Evolutionary conservation across 1,140 invertebrate species (phyloP).

Genomic region (Leptopilina boulardi): DNA sequence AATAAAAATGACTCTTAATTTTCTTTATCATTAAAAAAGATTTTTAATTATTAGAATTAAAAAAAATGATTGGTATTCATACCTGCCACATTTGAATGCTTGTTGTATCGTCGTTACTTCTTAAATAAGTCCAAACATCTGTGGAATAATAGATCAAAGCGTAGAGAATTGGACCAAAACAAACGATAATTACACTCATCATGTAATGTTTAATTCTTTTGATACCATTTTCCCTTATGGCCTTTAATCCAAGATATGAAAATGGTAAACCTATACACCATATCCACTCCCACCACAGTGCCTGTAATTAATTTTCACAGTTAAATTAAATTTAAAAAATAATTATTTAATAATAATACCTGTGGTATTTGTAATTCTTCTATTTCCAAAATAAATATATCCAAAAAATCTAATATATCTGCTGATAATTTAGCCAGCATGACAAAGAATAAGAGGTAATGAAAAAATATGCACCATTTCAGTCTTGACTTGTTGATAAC

Average conservation of each 20-base stretch:
- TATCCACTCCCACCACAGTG: constrained; percentile 94
- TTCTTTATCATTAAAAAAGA: not conserved
- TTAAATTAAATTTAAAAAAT: not conserved
- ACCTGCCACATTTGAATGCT: constrained; percentile 89
- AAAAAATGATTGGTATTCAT: constrained; percentile 42
- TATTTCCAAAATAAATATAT: constrained; percentile 95
- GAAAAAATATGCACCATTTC: constrained; percentile 94
- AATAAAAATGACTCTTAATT: constrained; percentile 29
- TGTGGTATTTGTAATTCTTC: constrained; percentile 95
- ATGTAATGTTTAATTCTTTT: constrained; percentile 88
- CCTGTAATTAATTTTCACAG: constrained; percentile 73
- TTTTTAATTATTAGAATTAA: constrained; percentile 30
- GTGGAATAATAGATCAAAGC: constrained; percentile 88
- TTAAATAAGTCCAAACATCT: constrained; percentile 89
- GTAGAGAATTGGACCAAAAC: constrained; percentile 88
- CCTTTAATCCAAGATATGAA: constrained; percentile 90
- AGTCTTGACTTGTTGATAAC: constrained; percentile 93
- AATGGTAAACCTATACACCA: constrained; percentile 93
- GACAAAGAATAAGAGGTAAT: constrained; percentile 90
- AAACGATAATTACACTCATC: constrained; percentile 86
- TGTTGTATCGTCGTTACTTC: constrained; percentile 80
- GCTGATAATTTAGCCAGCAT: constrained; percentile 95
- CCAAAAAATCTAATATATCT: constrained; percentile 92
- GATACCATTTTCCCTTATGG: constrained; percentile 89
- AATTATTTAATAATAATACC: constrained; percentile 73